Evolutionary conservation across 2,797 vertebrate species (phyloP).

Genomic region (Petrocephalus schoutedeni): DNA sequence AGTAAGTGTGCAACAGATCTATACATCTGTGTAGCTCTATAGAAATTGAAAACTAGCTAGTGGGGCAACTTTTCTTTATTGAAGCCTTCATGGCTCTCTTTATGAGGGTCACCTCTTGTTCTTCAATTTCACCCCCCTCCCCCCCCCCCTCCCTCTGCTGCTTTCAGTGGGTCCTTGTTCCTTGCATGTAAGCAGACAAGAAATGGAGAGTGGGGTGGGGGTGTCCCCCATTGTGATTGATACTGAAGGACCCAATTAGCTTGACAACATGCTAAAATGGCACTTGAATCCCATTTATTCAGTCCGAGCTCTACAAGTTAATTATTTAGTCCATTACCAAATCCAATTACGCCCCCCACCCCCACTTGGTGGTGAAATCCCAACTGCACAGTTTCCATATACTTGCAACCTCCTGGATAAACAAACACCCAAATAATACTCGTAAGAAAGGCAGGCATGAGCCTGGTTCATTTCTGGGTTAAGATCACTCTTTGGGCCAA

Average conservation of each 20-base stretch:
- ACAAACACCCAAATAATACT: not conserved
- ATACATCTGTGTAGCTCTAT: not conserved
- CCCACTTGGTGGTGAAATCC: not conserved
- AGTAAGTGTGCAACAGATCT: not conserved
- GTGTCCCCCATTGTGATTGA: slow-evolving; percentile 2
- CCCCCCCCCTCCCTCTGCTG: not conserved
- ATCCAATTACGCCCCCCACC: not conserved
- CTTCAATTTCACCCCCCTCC: not conserved
- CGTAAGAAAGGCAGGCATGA: not conserved
- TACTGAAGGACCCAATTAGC: slow-evolving; percentile 37
- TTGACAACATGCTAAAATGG: slow-evolving; percentile 31
- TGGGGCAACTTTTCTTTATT: not conserved
- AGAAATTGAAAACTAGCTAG: not conserved
- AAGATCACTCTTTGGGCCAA: not conserved
- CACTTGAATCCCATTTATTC: slow-evolving; percentile 24
- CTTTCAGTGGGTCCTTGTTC: slow-evolving; percentile 35
- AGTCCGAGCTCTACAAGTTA: not conserved
- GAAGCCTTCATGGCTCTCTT: not conserved
- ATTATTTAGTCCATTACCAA: slow-evolving; percentile 14
- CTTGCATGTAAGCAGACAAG: not conserved
- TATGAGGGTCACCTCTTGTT: not conserved
- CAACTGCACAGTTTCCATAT: not conserved
- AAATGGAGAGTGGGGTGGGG: not conserved
- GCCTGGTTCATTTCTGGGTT: not conserved
- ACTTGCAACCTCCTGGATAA: not conserved